Base-by-base conservation (phyloP, 2,888 invertebrate species). In the Synanthedon tipuliformis region DNA sequence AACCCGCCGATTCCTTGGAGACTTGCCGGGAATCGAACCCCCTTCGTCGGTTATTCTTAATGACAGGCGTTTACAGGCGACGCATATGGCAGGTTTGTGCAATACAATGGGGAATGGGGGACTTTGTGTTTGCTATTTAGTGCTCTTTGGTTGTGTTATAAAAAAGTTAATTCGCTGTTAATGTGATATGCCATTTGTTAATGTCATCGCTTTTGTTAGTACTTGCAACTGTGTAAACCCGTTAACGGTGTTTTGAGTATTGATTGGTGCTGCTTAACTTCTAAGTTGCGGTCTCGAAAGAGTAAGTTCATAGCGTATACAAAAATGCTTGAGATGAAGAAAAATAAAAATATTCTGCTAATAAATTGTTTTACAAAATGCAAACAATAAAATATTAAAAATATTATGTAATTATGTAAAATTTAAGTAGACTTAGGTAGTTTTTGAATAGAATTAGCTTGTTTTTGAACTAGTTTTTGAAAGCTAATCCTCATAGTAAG, bases 51-150 rank as follows among this genome's bases (percentile, higher is more conserved):
- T 66, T 66, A 67, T 63, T 64, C 64, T 61, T 73, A 79, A 78
- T 78, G 75, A 73, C 73, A 64, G 71, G 75, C 76, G 74, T 74
- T 79, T 77, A 79, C 77, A 69, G 59, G 64, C 59, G 51, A 51
- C 72, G 62, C 81, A 80, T 82, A 82, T 82, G 81, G 75, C 81
- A 58, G 61, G 56, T 70, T 66, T 66, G 62, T 57, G 53, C 56
- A 50, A 53, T 56, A 56, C 62, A 62, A 64, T 65, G 59, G 63
- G 61, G 45, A 62, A 64, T 65, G 59, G 63, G 61, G 45, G 45
- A 13, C 15, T 13, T 13, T 45, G 3, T 45, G 45, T 45, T 45
- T 45, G 13, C 15, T 13, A n/a, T n/a, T n/a, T n/a, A 3, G n/a
- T 45, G 15, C 13, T 45, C 13, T 13, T n/a, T 45, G n/a, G n/a